Conservation (phyloP, 1,140 invertebrate genomes). For the Drosophila parvula region DNA sequence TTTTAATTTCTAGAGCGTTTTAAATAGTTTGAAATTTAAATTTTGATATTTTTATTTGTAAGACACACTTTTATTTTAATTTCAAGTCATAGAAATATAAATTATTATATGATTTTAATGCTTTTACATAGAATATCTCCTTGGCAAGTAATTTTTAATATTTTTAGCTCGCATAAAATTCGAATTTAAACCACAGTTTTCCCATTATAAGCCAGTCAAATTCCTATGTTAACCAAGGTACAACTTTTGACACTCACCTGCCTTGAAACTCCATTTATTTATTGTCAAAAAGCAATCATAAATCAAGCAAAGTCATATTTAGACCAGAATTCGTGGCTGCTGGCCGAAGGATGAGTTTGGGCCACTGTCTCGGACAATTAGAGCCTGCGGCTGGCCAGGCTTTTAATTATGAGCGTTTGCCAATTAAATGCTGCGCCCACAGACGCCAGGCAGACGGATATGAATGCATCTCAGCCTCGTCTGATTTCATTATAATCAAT, state of each 20-base stretch:
- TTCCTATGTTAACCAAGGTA: background rate
- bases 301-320: constrained; percentile 55
- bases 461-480: constrained; percentile 26
- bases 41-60: too few species aligned
- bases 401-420: constrained; percentile 73
- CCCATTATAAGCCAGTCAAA: background rate
- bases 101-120: background rate
- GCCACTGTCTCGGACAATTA: constrained; percentile 38
- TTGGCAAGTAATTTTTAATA: background rate
- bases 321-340: constrained; percentile 4
- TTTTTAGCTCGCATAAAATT: background rate
- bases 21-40: too few species aligned
- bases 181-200: background rate
- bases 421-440: constrained; percentile 69
- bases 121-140: background rate
- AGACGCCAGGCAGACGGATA: constrained; percentile 9
- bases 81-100: too few species aligned
- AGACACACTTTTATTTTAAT: too few species aligned
- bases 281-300: constrained; percentile 33
- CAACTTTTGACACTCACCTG: background rate
- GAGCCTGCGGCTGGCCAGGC: constrained; percentile 49
- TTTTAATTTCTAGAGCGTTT: too few species aligned
- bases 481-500: constrained; percentile 81
- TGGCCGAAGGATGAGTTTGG: background rate
- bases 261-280: constrained; percentile 15